These are phyloP conservation scores for Coenobita brevimanus DNA, from an alignment of 1,140 invertebrate genomes.

Conservation along the genomic window DNA sequence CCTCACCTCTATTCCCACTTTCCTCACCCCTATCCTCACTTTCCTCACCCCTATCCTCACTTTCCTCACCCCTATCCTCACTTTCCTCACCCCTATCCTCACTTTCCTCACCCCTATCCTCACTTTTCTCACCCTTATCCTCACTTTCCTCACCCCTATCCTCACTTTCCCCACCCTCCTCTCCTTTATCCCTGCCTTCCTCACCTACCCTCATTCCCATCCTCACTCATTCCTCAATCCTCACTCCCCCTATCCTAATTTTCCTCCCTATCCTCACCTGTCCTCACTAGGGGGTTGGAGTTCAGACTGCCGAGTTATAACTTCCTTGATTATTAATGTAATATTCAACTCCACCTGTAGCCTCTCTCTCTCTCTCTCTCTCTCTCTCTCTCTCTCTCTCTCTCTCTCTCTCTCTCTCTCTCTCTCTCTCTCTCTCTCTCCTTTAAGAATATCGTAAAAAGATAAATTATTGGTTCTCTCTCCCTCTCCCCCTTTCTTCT, in stretches of 20 bases:
- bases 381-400: conserved; percentile 15
- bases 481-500: neutral
- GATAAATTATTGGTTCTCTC: too few relatives aligned
- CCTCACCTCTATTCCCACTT: too few relatives aligned
- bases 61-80: neutral
- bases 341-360: neutral
- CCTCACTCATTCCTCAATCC: too few relatives aligned
- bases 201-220: too few relatives aligned
- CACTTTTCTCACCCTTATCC: neutral
- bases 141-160: neutral
- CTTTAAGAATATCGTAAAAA: too few relatives aligned
- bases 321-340: neutral
- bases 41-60: neutral
- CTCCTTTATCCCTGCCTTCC: neutral
- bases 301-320: too few relatives aligned
- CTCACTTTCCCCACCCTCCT: neutral
- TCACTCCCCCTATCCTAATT: too few relatives aligned
- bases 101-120: neutral
- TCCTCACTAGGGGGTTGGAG: too few relatives aligned
- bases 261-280: too few relatives aligned
- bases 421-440: too few relatives aligned
- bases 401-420: neutral
- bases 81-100: neutral
- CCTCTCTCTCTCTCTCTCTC: conserved; percentile 16
- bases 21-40: neutral